These are phyloP conservation scores for Perizoma affinitatum DNA, from an alignment of 2,888 invertebrate species.

Conservation along the genomic window DNA sequence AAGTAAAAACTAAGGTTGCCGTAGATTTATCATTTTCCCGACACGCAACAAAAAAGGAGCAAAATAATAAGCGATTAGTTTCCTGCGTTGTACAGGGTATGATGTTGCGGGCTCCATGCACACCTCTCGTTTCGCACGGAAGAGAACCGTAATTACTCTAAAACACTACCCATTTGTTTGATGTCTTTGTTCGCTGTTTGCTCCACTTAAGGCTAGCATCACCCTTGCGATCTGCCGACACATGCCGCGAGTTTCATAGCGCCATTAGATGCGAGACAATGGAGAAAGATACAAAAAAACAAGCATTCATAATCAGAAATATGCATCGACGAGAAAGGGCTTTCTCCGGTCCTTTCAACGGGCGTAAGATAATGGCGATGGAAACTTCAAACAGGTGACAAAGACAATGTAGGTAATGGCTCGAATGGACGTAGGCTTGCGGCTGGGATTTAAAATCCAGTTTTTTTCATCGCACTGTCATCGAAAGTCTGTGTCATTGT, in stretches of 20 bases:
- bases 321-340: slow-evolving; percentile 73
- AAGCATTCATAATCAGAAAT: slow-evolving; percentile 82
- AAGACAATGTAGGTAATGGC: slow-evolving; percentile 63
- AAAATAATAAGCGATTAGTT: slow-evolving; percentile 73
- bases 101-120: slow-evolving; percentile 59
- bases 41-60: slow-evolving; percentile 67
- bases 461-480: slow-evolving; percentile 20
- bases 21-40: slow-evolving; percentile 65
- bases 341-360: slow-evolving; percentile 60
- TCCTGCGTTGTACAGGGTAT: slow-evolving; percentile 49
- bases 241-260: slow-evolving; percentile 74
- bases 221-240: slow-evolving; percentile 77
- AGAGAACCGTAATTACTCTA: slow-evolving; percentile 83
- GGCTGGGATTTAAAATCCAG: slow-evolving; percentile 31
- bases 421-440: slow-evolving; percentile 50
- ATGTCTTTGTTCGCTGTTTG: slow-evolving; percentile 84
- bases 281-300: slow-evolving; percentile 77
- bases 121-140: slow-evolving; percentile 80
- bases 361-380: slow-evolving; percentile 65
- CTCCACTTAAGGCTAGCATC: slow-evolving; percentile 81
- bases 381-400: slow-evolving; percentile 62
- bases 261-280: slow-evolving; percentile 77
- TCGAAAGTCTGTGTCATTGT: slow-evolving; percentile 27
- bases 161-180: slow-evolving; percentile 84
- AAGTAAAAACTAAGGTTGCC: slow-evolving; percentile 53